Percentiles rank a stretch among this genome's conserved stretches.
These are phyloP conservation scores for Bombyx mori DNA, from an alignment of 1,140 invertebrate species.

Conservation along the genomic window ASM3026992v2 NC_085123.1:8437501-8438000, in stretches of 20 bases:
- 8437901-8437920: background rate
- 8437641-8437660: slow-evolving; percentile 66
- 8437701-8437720: slow-evolving; percentile 80
- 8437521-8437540: slow-evolving; percentile 78
- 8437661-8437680: slow-evolving; percentile 54
- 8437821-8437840: slow-evolving; percentile 23
- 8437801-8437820: slow-evolving; percentile 23
- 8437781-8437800: slow-evolving; percentile 68
- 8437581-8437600: slow-evolving; percentile 80
- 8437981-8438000: too few species aligned
- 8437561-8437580: slow-evolving; percentile 72
- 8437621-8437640: slow-evolving; percentile 71
- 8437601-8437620: slow-evolving; percentile 78
- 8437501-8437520: slow-evolving; percentile 76
- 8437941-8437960: too few species aligned
- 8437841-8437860: background rate
- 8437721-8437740: slow-evolving; percentile 78
- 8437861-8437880: background rate
- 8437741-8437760: slow-evolving; percentile 85
- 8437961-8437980: too few species aligned
- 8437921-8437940: too few species aligned
- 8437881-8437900: background rate
- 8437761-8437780: slow-evolving; percentile 81
- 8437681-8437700: slow-evolving; percentile 79
- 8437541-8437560: slow-evolving; percentile 74